Conservation (phyloP, 2,888 invertebrate species). For the Gasteruption jaculator region DNA sequence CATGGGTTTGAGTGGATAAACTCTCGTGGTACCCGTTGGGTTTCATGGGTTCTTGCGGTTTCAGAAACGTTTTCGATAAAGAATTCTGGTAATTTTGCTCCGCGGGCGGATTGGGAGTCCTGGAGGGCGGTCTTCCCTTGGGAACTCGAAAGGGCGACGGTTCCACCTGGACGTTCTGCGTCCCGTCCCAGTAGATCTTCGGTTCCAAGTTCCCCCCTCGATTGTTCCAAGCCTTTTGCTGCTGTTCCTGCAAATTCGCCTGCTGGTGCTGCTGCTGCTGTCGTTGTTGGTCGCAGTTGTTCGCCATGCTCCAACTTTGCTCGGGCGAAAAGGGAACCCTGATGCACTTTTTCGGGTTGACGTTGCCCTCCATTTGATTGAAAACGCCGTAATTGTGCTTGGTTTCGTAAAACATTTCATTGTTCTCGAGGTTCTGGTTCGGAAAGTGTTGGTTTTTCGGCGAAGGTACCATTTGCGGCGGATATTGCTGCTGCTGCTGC, state of each 20-base stretch:
- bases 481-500: no score
- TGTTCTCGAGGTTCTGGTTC: no score
- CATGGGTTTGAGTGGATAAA: constrained; percentile 24
- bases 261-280: constrained; percentile 14
- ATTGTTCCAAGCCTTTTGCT: constrained; percentile 14
- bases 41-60: constrained; percentile 61
- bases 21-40: constrained; percentile 39
- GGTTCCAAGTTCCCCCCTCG: no score
- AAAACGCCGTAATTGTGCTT: no score
- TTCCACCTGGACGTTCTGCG: constrained; percentile 47
- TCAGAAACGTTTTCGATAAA: constrained; percentile 55
- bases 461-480: no score
- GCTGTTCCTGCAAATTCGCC: constrained; percentile 8
- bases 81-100: constrained; percentile 50
- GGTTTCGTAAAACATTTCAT: no score
- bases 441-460: constrained; percentile 33
- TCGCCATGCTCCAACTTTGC: not conserved
- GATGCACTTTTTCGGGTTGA: no score
- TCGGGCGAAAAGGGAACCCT: no score
- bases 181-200: constrained; percentile 33
- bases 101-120: constrained; percentile 54
- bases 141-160: constrained; percentile 62
- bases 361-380: no score
- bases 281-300: not conserved
- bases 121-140: constrained; percentile 62